Base-by-base conservation (phyloP, 2,113 vertebrate species). In the Proteles cristata region DNA sequence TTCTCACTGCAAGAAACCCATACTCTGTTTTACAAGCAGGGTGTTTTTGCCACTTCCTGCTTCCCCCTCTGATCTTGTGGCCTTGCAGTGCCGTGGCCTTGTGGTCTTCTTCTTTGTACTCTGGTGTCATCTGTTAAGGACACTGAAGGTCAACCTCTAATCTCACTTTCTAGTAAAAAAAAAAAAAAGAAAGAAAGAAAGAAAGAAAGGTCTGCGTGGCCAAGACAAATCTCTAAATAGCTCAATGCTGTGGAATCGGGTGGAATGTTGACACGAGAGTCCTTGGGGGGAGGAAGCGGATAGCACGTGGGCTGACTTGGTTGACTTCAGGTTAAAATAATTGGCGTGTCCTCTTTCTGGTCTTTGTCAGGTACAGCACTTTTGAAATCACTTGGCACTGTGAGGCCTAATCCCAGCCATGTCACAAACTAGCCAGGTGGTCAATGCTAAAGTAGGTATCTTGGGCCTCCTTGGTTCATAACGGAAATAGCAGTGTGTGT, bases 61-160 rank as follows among this genome's bases (percentile, higher is more conserved):
- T 69, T 66, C 63, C 26, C 71, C 45, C 16, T 7, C 8, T 31
- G 45, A 45, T 61, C 39, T 28, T 2, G 28, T 86, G 88, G 50
- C 93, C 94, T 97, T 96, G 87, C n/a, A 69, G 66, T 48, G 87
- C n/a, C 7, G 1, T 45, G 88, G 86, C 93, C 93, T 91, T 94
- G 89, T 87, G 77, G 74, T 93, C 84, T 73, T 88, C 94, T 73
- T 95, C 79, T 97, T 93, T 96, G 92, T 83, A 95, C 69, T 86
- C 43, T 77, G 23, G 15, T 69, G 89, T 93, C 93, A 90, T 95
- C 89, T 91, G 74, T 94, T 96, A 97, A 97, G 95, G 87, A 96
- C 80, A 63, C 65, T 76, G 95, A 97, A 98, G 95, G 97, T 80
- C 87, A 95, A 43, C 35, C 43, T 74, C 90, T 96, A 90, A 97